phyloP scores from a whole-genome alignment of 2,888 invertebrate genomes.

The Hyposoter didymator region DNA sequence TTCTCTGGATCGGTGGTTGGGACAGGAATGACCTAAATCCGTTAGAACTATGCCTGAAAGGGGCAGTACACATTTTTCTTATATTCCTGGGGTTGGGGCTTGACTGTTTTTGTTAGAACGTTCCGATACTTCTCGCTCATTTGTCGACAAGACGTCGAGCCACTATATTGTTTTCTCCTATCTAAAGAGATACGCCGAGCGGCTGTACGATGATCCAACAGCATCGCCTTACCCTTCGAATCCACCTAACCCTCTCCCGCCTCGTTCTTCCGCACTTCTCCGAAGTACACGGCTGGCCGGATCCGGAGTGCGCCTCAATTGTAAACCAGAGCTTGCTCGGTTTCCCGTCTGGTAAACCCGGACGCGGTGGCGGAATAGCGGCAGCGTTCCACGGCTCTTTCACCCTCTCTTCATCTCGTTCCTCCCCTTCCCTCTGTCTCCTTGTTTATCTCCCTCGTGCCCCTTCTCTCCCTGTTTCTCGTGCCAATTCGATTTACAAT shows the following conservation, averaged over 20 bases:
- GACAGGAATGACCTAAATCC: slow-evolving; percentile 26
- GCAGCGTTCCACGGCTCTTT: slow-evolving; percentile 32
- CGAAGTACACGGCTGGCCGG: slow-evolving; percentile 63
- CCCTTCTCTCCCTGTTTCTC: slow-evolving; percentile 44
- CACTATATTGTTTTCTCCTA: slow-evolving; percentile 63
- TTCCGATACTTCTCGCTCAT: slow-evolving; percentile 38
- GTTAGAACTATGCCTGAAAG: slow-evolving; percentile 38
- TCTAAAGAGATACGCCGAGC: slow-evolving; percentile 42
- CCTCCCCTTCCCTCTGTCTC: slow-evolving; percentile 26
- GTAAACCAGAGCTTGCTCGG: slow-evolving; percentile 67
- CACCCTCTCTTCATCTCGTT: slow-evolving; percentile 9
- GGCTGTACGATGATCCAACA: slow-evolving; percentile 16
- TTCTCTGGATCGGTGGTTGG: slow-evolving; percentile 14
- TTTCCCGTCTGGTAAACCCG: slow-evolving; percentile 67
- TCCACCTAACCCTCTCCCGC: slow-evolving; percentile 30
- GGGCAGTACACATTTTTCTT: slow-evolving; percentile 14
- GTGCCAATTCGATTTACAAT: slow-evolving; percentile 70
- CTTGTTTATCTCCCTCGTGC: slow-evolving; percentile 24
- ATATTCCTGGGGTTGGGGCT: slow-evolving; percentile 9
- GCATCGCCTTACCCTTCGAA: slow-evolving; percentile 45
- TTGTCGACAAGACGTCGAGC: slow-evolving; percentile 61
- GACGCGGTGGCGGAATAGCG: slow-evolving; percentile 46
- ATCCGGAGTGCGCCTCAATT: slow-evolving; percentile 67
- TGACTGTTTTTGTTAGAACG: slow-evolving; percentile 58
- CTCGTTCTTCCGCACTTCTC: slow-evolving; percentile 31